phyloP scores from a whole-genome alignment of 2,113 vertebrate genomes.

The Vidua macroura region DNA sequence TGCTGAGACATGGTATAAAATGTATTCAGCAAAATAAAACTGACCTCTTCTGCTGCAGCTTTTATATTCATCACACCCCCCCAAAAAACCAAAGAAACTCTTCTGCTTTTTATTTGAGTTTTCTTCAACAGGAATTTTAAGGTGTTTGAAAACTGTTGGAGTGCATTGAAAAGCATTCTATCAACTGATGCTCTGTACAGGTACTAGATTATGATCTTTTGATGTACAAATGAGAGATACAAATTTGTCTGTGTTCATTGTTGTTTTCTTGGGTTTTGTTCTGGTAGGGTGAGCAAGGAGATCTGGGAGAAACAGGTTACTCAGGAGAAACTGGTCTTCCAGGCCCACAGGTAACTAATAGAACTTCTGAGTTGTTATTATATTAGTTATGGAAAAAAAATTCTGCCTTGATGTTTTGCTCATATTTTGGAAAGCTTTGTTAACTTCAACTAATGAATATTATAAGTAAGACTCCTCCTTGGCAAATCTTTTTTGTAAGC shows the following conservation, averaged over 20 bases:
- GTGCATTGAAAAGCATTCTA: not conserved
- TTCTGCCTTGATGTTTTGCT: not conserved
- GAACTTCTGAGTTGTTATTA: not conserved
- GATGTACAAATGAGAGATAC: not conserved
- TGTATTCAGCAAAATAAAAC: not conserved
- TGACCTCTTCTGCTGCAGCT: not conserved
- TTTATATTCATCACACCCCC: not conserved
- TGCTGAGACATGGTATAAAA: not conserved
- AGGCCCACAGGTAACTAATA: slow-evolving; percentile 58
- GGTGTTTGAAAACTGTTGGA: not conserved
- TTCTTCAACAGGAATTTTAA: not conserved
- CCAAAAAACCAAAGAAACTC: not conserved
- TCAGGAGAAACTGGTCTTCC: slow-evolving; percentile 54
- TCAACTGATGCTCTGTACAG: not conserved
- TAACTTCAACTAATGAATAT: not conserved
- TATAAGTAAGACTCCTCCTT: not conserved
- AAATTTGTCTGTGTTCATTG: not conserved
- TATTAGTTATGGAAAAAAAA: not conserved
- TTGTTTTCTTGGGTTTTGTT: not conserved
- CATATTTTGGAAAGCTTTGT: not conserved
- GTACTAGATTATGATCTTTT: not conserved
- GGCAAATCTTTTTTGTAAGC: not conserved
- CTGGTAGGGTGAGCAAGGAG: slow-evolving; percentile 61
- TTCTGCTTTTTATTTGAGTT: not conserved
- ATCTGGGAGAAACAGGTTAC: slow-evolving; percentile 38